A percentile compares a stretch with the other conserved stretches of the same genome.
These are phyloP conservation scores for Yponomeuta sedellus DNA, from an alignment of 2,888 invertebrate species.

Conservation along the genomic window DNA sequence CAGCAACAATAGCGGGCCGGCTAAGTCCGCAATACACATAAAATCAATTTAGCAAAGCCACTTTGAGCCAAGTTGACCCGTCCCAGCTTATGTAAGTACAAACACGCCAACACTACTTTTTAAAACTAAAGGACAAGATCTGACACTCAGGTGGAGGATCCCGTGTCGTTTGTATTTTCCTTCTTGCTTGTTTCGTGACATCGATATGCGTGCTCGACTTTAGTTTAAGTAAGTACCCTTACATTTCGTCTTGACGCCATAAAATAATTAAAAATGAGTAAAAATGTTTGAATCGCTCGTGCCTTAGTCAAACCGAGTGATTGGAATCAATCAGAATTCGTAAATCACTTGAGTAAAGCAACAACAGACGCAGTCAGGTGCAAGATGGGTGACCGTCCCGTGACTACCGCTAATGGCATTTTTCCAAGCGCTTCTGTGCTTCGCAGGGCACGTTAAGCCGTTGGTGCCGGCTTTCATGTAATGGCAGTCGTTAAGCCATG, in stretches of 20 bases:
- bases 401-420: no score
- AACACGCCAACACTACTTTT: slow-evolving; percentile 31
- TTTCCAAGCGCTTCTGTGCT: no score
- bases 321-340: no score
- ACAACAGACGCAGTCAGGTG: no score
- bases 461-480: no score
- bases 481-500: no score
- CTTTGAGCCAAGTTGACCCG: slow-evolving; percentile 60
- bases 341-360: no score
- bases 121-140: slow-evolving; percentile 9
- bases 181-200: neutral
- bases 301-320: no score
- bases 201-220: neutral
- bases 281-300: no score
- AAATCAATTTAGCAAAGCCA: slow-evolving; percentile 73
- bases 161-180: neutral
- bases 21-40: slow-evolving; percentile 68
- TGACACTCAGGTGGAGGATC: slow-evolving; percentile 6
- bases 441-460: no score
- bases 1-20: slow-evolving; percentile 38
- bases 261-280: no score
- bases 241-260: neutral
- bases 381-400: no score
- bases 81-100: slow-evolving; percentile 46
- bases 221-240: neutral